Conservation (phyloP, 2,888 invertebrate species). For the Abrostola tripartita region DNA sequence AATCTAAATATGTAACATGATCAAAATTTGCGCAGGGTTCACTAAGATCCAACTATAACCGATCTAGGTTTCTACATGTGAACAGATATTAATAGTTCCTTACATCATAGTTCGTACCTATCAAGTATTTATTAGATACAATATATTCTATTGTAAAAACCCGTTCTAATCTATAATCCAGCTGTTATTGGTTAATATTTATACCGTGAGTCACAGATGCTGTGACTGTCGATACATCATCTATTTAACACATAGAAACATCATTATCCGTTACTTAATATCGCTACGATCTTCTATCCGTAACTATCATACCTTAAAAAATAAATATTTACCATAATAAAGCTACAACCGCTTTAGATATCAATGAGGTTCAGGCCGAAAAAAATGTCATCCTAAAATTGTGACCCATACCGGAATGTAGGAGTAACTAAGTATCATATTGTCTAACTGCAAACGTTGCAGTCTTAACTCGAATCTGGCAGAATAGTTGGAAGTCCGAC, state of each 20-base stretch:
- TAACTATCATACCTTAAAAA: background rate
- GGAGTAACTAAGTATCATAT: background rate
- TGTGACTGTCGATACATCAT: constrained; percentile 60
- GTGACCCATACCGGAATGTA: no score
- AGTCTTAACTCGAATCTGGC: background rate
- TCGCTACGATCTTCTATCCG: constrained; percentile 34
- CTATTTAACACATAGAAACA: constrained; percentile 62
- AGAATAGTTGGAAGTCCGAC: no score
- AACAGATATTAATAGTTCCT: no score
- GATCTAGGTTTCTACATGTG: no score
- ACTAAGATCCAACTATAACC: no score
- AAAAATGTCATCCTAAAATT: no score
- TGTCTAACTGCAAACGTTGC: no score
- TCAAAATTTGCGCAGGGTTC: no score
- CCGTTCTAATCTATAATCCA: constrained; percentile 21
- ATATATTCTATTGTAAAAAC: constrained; percentile 16
- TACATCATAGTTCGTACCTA: background rate
- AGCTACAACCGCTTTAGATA: no score
- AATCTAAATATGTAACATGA: no score
- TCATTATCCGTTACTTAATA: constrained; percentile 62
- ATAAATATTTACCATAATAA: no score
- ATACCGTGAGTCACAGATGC: constrained; percentile 39
- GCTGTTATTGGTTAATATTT: constrained; percentile 17
- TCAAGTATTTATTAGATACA: constrained; percentile 1
- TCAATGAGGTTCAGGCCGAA: no score